Evolutionary conservation across 2,888 invertebrate genomes (phyloP).

Genomic region (Chrysopilus asiliformis): DNA sequence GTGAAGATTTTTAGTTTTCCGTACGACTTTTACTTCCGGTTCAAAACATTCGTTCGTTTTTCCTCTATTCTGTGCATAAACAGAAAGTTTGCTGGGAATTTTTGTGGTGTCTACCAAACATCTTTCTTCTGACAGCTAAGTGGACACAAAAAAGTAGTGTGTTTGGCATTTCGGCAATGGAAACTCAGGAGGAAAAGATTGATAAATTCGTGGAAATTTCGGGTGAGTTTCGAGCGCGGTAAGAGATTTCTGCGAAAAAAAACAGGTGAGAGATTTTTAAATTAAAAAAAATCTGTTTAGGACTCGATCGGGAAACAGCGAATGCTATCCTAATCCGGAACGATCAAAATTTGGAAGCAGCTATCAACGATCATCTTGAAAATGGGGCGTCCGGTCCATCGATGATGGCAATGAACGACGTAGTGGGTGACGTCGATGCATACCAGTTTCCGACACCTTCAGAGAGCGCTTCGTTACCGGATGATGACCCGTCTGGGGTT

Average conservation of each 20-base stretch:
- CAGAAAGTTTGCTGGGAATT: no score
- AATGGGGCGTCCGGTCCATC: conserved; percentile 2
- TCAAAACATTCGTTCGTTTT: no score
- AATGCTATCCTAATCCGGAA: conserved; percentile 8
- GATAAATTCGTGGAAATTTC: background rate
- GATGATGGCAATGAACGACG: conserved; percentile 1
- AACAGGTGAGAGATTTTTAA: background rate
- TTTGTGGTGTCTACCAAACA: no score
- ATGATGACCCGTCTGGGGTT: background rate
- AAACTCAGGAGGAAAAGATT: background rate
- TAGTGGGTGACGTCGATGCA: no score
- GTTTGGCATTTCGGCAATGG: no score
- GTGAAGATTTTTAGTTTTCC: no score
- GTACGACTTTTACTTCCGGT: no score
- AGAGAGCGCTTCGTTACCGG: background rate
- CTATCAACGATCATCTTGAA: conserved; percentile 13
- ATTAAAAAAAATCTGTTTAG: conserved; percentile 2
- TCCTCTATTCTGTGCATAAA: no score
- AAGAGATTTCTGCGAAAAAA: background rate
- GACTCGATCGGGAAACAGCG: conserved; percentile 6
- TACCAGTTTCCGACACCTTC: background rate
- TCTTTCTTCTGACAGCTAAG: no score
- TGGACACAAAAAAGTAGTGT: no score
- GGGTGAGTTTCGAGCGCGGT: background rate
- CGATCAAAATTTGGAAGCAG: conserved; percentile 11